Evolutionary conservation across 2,888 invertebrate genomes (phyloP).

Genomic region (Frankliniella fusca): DNA sequence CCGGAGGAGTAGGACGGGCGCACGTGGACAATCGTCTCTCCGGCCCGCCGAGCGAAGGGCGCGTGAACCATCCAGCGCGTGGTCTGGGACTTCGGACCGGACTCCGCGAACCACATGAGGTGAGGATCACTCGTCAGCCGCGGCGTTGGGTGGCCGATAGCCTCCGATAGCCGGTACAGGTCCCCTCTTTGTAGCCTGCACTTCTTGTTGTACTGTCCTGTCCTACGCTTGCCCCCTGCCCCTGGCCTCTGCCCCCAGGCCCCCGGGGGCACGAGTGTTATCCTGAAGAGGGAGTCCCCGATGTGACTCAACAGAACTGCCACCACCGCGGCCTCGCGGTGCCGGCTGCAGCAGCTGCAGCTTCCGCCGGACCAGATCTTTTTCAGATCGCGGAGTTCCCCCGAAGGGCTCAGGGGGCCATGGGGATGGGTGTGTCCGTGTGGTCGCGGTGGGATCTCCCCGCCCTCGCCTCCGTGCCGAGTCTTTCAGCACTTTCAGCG

Average conservation of each 20-base stretch:
- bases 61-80: not conserved
- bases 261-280: not conserved
- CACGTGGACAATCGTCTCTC: not conserved
- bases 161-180: too few species aligned
- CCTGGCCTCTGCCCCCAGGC: too few species aligned
- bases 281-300: not conserved
- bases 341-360: not conserved
- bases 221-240: too few species aligned
- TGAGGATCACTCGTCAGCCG: too few species aligned
- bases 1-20: not conserved
- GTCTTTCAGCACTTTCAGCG: too few species aligned
- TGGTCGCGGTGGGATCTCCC: not conserved
- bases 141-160: too few species aligned
- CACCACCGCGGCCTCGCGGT: not conserved
- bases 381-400: not conserved
- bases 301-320: not conserved
- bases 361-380: not conserved
- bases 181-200: too few species aligned
- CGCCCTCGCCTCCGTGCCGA: too few species aligned
- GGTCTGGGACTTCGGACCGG: too few species aligned
- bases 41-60: not conserved
- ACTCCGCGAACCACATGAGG: too few species aligned
- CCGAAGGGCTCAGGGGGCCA: not conserved
- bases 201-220: too few species aligned
- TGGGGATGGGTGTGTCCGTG: not conserved